phyloP scores from a whole-genome alignment of 92 coral and sea anemone species.

The Palythoa grandis region DNA sequence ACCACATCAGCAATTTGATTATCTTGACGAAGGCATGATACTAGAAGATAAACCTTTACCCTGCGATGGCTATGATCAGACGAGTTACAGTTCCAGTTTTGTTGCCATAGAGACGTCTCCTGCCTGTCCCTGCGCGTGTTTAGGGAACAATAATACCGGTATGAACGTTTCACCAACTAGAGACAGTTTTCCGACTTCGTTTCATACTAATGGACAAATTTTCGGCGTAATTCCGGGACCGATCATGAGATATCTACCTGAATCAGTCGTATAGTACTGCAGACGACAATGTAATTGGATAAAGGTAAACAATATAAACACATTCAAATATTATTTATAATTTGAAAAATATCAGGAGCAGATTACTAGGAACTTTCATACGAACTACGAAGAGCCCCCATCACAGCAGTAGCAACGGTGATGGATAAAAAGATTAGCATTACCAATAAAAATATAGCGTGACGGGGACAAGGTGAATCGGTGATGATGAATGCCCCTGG shows the following conservation, averaged over 20 bases:
- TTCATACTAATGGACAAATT: constrained; percentile 47
- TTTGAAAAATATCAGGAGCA: not conserved
- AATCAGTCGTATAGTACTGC: constrained; percentile 71
- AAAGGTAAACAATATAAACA: not conserved
- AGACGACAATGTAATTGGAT: not conserved
- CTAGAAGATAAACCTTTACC: constrained; percentile 90
- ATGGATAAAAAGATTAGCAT: no score
- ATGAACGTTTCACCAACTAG: constrained; percentile 64
- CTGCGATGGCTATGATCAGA: constrained; percentile 47
- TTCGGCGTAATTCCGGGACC: constrained; percentile 50
- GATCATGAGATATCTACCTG: constrained; percentile 78
- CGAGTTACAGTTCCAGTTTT: constrained; percentile 67
- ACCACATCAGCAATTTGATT: constrained; percentile 80
- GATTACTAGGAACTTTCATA: no score
- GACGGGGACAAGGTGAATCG: no score
- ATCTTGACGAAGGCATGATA: constrained; percentile 87
- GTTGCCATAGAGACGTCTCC: constrained; percentile 86
- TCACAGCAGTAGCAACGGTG: no score
- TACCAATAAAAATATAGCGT: no score
- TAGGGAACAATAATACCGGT: constrained; percentile 40
- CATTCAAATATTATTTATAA: not conserved
- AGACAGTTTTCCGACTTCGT: constrained; percentile 59
- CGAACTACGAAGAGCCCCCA: no score
- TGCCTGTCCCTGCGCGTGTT: constrained; percentile 68
- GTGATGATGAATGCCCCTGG: no score